phyloP scores from a whole-genome alignment of 2,113 vertebrate genomes.

The Odocoileus hemionus region DNA sequence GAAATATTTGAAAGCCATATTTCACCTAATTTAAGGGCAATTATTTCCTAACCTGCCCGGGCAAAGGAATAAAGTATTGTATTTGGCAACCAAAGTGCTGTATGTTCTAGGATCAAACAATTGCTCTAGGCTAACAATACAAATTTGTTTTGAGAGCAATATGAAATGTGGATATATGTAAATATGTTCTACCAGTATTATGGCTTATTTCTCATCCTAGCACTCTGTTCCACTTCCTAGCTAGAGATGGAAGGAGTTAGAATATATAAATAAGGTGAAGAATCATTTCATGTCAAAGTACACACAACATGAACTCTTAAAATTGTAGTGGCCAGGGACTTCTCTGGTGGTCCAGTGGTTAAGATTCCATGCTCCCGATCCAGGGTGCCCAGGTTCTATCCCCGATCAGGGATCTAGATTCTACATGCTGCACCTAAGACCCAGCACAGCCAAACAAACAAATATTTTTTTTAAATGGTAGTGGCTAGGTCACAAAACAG shows the following conservation, averaged over 20 bases:
- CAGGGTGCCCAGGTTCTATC: neutral
- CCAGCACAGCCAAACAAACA: neutral
- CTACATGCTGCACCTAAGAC: neutral
- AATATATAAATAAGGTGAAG: neutral
- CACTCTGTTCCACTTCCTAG: neutral
- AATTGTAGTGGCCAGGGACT: neutral
- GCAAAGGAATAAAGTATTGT: conserved; percentile 33
- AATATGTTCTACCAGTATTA: neutral
- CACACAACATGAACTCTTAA: neutral
- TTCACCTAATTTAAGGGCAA: conserved; percentile 17
- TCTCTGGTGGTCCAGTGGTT: neutral
- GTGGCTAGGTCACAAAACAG: neutral
- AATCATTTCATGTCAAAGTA: conserved; percentile 18
- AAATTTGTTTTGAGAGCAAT: conserved; percentile 4
- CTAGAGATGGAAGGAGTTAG: neutral
- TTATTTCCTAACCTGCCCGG: conserved; percentile 8
- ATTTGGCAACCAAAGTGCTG: neutral
- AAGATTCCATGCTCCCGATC: neutral
- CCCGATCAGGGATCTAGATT: neutral
- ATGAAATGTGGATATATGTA: conserved; percentile 2
- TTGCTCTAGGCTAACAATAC: neutral
- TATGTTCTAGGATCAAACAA: neutral
- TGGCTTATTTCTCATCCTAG: conserved; percentile 8
- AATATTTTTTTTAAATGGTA: neutral
- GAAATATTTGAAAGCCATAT: neutral